phyloP scores from a whole-genome alignment of 2,113 vertebrate genomes.

The Casuarius casuarius region DNA sequence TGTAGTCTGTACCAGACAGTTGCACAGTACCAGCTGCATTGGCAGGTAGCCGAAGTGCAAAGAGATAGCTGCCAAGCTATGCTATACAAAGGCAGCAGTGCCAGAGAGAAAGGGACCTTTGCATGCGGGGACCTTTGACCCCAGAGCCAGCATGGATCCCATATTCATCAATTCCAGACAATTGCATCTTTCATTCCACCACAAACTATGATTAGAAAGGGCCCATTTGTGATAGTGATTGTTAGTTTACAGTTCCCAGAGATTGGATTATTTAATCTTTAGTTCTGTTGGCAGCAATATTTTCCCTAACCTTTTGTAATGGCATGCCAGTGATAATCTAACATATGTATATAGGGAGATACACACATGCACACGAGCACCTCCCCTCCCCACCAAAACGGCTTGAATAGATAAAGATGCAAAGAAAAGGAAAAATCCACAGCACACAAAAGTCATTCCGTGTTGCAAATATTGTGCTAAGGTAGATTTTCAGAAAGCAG shows the following conservation, averaged over 20 bases:
- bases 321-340: constrained; percentile 61
- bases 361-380: not conserved
- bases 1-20: constrained; percentile 86
- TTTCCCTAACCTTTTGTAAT: constrained; percentile 69
- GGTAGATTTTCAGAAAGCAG: constrained; percentile 32
- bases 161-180: constrained; percentile 92
- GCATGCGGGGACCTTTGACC: constrained; percentile 84
- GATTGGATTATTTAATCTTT: constrained; percentile 70
- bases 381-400: not conserved
- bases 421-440: not conserved
- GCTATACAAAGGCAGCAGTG: constrained; percentile 84
- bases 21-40: constrained; percentile 91
- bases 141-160: constrained; percentile 86
- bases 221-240: constrained; percentile 68
- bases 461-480: constrained; percentile 16
- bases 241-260: constrained; percentile 79
- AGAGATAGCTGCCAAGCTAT: constrained; percentile 87
- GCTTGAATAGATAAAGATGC: not conserved
- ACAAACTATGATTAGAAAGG: constrained; percentile 83
- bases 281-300: constrained; percentile 73
- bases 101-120: constrained; percentile 88
- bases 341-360: constrained; percentile 57
- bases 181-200: constrained; percentile 92
- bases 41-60: constrained; percentile 89
- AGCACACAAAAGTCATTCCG: not conserved